Conservation (phyloP, 2,113 vertebrate species). For the Sebastes fasciatus region DNA sequence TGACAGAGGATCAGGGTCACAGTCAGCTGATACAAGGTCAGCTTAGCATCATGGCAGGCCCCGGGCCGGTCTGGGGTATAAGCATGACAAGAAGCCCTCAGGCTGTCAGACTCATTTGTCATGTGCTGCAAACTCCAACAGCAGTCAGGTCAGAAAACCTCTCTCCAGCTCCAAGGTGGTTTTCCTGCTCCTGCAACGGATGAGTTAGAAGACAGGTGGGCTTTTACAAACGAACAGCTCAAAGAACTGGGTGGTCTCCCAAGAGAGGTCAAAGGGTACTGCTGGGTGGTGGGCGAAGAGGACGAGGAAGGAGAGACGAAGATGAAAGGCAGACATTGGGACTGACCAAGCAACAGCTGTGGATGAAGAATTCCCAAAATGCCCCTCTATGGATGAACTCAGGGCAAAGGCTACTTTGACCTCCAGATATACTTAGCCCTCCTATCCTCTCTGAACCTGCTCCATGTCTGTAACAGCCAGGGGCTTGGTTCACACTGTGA, state of each 20-base stretch:
- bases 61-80: constrained; percentile 34
- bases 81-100: constrained; percentile 39
- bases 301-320: constrained; percentile 5
- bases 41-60: constrained; percentile 65
- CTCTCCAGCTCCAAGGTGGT: neutral
- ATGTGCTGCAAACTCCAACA: constrained; percentile 34
- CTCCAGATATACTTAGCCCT: constrained; percentile 59
- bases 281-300: neutral
- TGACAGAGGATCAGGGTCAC: constrained; percentile 76
- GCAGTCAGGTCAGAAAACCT: neutral
- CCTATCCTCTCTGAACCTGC: constrained; percentile 35
- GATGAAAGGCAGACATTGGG: constrained; percentile 10
- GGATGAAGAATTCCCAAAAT: constrained; percentile 60
- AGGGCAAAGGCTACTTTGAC: constrained; percentile 54
- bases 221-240: constrained; percentile 48
- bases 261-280: neutral
- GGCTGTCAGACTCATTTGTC: constrained; percentile 37
- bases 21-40: constrained; percentile 77
- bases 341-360: constrained; percentile 48
- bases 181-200: constrained; percentile 2
- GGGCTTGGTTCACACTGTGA: neutral
- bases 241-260: constrained; percentile 23
- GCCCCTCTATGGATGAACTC: constrained; percentile 39
- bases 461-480: constrained; percentile 4
- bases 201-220: constrained; percentile 44